These are phyloP conservation scores for Dasyornis broadbenti DNA, from an alignment of 2,113 vertebrate genomes.

Conservation along the genomic window DNA sequence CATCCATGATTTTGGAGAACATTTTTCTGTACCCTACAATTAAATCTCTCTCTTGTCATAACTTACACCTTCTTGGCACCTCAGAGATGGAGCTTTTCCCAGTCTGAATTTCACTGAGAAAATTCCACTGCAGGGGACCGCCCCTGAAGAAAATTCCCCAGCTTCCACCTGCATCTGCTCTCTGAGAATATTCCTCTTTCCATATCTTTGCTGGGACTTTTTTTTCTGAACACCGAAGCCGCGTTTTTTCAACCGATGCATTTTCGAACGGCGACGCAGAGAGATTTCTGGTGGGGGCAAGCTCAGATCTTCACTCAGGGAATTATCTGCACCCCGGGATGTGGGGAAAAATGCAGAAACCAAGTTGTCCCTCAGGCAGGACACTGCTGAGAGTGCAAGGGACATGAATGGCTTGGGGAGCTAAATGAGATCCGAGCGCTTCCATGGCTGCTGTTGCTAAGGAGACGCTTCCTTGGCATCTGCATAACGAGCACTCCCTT, in stretches of 20 bases:
- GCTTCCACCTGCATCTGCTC: background rate
- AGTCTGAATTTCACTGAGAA: background rate
- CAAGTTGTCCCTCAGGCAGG: background rate
- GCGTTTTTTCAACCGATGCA: background rate
- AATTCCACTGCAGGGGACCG: background rate
- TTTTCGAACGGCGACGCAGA: fast-evolving
- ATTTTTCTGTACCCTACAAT: background rate
- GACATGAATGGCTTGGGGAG: background rate
- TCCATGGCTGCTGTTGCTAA: constrained; percentile 41
- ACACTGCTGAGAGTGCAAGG: background rate
- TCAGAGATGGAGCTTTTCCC: background rate
- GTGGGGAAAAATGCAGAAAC: background rate
- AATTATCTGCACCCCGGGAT: background rate
- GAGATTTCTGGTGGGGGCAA: background rate
- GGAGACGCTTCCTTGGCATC: constrained; percentile 29
- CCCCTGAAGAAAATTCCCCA: background rate
- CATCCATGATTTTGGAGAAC: background rate
- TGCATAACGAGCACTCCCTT: background rate
- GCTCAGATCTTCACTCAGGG: background rate
- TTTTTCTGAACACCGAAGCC: background rate
- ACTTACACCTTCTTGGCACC: background rate
- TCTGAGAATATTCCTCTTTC: background rate
- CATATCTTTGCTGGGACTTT: background rate
- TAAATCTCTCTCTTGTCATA: background rate
- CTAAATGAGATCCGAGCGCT: background rate